Conservation (phyloP, 2,113 vertebrate genomes). For the Dasyornis broadbenti region DNA sequence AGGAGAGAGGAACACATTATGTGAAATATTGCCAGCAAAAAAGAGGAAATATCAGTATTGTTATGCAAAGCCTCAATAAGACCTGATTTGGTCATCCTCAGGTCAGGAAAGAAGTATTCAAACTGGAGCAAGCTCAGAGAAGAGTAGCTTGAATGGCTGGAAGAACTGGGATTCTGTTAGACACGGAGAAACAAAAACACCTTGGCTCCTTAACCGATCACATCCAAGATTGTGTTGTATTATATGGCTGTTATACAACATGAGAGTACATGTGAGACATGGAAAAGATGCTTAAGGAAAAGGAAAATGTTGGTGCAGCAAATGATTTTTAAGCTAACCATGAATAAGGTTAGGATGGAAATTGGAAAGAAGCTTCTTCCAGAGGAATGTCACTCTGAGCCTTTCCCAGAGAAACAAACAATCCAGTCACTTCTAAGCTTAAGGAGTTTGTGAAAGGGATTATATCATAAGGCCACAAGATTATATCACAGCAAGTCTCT, state of each 20-base stretch:
- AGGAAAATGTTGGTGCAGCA: background rate
- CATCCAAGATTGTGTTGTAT: background rate
- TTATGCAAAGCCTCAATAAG: background rate
- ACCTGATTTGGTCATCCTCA: background rate
- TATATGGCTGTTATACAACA: background rate
- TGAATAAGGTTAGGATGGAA: background rate
- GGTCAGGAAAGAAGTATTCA: background rate
- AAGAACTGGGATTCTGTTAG: background rate
- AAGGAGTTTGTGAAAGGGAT: slow-evolving; percentile 30
- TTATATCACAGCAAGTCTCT: slow-evolving; percentile 48
- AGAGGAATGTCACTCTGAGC: background rate
- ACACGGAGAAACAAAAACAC: background rate
- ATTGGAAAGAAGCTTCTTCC: background rate
- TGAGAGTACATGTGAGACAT: background rate
- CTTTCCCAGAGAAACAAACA: slow-evolving; percentile 27
- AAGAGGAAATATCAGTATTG: background rate
- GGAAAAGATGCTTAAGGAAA: background rate
- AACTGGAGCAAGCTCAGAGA: background rate
- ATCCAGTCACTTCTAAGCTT: background rate
- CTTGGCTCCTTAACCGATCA: background rate
- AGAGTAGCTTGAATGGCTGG: background rate
- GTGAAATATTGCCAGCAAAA: background rate
- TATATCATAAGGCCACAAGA: slow-evolving; percentile 12
- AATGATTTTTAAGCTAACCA: background rate
- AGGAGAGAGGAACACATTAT: background rate